Conservation (phyloP, 2,797 vertebrate genomes). For the Pantherophis vulpinus region DNA sequence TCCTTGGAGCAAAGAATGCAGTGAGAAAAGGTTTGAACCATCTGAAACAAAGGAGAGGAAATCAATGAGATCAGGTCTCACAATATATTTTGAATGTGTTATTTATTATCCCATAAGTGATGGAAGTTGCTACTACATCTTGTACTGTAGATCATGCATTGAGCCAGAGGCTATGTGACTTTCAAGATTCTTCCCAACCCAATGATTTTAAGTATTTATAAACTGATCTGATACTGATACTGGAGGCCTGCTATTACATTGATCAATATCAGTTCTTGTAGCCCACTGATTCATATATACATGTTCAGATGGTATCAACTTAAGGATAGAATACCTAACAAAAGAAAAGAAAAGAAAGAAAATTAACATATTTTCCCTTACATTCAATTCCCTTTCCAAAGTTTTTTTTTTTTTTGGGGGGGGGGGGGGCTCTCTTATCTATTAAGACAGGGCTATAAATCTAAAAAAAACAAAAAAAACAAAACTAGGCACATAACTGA, state of each 20-base stretch:
- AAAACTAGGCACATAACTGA: neutral
- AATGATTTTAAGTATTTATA: neutral
- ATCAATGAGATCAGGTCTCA: neutral
- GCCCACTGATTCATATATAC: neutral
- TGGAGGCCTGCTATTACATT: neutral
- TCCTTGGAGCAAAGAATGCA: conserved; percentile 90
- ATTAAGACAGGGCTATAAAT: neutral
- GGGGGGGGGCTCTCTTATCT: too few species aligned
- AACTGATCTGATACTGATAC: neutral
- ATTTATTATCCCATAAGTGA: neutral
- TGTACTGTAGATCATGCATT: neutral
- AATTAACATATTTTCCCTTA: neutral
- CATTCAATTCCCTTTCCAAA: neutral
- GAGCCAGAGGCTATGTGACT: neutral
- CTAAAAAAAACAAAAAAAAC: neutral
- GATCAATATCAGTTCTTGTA: neutral
- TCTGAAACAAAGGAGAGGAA: conserved; percentile 56
- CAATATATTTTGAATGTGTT: neutral
- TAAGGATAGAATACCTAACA: neutral
- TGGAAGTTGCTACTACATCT: neutral
- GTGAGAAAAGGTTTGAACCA: conserved; percentile 90
- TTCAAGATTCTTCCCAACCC: neutral
- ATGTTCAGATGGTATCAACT: neutral
- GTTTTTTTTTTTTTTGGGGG: too few species aligned
- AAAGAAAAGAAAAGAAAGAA: neutral